Percentiles rank a stretch among this genome's conserved stretches.
Evolutionary conservation across 2,797 vertebrate species (phyloP).

Genomic region (Argya squamiceps): DNA sequence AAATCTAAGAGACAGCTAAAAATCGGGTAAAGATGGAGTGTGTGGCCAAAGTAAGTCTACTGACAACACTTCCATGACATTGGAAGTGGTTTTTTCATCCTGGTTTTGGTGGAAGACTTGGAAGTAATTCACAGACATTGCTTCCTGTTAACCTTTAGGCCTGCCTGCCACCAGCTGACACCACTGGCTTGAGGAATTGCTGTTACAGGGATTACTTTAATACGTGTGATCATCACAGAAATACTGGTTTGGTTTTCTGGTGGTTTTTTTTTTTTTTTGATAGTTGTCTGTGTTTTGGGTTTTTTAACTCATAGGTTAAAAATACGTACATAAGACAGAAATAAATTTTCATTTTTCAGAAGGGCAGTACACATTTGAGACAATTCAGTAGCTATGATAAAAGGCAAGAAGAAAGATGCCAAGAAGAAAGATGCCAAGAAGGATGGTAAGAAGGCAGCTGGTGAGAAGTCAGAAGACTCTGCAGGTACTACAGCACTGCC

Average conservation of each 20-base stretch:
- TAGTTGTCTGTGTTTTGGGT: background rate
- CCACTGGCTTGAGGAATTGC: background rate
- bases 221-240: background rate
- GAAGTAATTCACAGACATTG: background rate
- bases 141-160: background rate
- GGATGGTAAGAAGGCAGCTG: constrained; percentile 63
- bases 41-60: background rate
- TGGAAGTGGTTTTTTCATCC: background rate
- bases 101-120: background rate
- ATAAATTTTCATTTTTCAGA: background rate
- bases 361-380: background rate
- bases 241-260: rapidly evolving
- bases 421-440: constrained; percentile 71
- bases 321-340: background rate
- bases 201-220: background rate
- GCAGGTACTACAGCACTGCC: background rate
- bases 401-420: constrained; percentile 72
- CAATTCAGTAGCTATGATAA: constrained; percentile 58
- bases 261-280: background rate
- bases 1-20: background rate
- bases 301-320: background rate
- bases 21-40: background rate
- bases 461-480: constrained; percentile 67
- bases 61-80: rapidly evolving
- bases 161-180: background rate